Percentiles rank a stretch among this genome's conserved stretches.
Evolutionary conservation across 2,888 invertebrate genomes (phyloP).

Genomic region (Chirona hameri): DNA sequence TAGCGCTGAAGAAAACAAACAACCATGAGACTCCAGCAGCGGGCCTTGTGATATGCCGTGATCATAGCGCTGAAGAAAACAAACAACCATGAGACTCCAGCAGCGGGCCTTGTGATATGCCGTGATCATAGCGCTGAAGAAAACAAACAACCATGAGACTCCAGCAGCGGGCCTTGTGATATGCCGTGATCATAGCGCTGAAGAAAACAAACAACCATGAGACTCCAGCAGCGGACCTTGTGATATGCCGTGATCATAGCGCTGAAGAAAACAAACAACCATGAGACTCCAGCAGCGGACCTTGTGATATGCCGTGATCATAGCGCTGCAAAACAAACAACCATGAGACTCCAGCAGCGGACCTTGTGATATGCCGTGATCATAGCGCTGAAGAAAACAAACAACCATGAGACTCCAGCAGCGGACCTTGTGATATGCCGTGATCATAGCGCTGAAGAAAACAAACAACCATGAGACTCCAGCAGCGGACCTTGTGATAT

Average conservation of each 20-base stretch:
- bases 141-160: conserved; percentile 95
- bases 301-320: conserved; percentile 69
- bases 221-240: conserved; percentile 69
- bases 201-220: too few species aligned
- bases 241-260: conserved; percentile 74
- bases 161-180: conserved; percentile 60
- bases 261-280: too few species aligned
- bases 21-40: conserved; percentile 85
- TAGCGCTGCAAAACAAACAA: too few species aligned
- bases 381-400: too few species aligned
- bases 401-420: conserved; percentile 90
- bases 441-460: too few species aligned
- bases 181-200: too few species aligned
- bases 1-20: too few species aligned
- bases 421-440: conserved; percentile 61
- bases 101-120: conserved; percentile 59
- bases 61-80: too few species aligned
- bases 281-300: conserved; percentile 76
- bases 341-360: conserved; percentile 84
- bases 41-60: conserved; percentile 66
- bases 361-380: conserved; percentile 67
- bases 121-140: too few species aligned
- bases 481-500: conserved; percentile 59
- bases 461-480: conserved; percentile 94
- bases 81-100: conserved; percentile 93